These are phyloP conservation scores for Acrocephalus arundinaceus DNA, from an alignment of 2,113 vertebrate species.

Conservation along the genomic window DNA sequence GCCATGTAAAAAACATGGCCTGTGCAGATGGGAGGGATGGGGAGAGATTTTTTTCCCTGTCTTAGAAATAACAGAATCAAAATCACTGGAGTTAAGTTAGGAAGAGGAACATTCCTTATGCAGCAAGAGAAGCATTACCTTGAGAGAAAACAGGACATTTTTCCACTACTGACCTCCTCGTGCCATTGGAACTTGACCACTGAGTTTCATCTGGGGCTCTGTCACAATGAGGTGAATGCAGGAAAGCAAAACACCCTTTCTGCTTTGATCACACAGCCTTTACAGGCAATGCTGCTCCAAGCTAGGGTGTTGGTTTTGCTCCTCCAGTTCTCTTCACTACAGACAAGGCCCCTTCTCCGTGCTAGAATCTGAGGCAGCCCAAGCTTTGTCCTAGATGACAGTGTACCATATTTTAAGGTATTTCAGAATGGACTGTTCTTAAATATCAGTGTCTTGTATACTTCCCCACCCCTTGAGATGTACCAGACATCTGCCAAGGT, in stretches of 20 bases:
- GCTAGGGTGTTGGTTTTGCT: not conserved
- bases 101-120: not conserved
- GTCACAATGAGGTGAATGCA: not conserved
- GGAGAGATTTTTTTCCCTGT: not conserved
- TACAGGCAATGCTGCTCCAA: not conserved
- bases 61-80: not conserved
- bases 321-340: not conserved
- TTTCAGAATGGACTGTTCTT: not conserved
- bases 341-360: not conserved
- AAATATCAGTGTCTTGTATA: not conserved
- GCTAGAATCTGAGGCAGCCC: not conserved
- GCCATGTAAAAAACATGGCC: not conserved
- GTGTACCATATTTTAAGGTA: not conserved
- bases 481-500: not conserved
- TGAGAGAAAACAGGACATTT: not conserved
- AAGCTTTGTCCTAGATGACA: not conserved
- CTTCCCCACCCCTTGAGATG: not conserved
- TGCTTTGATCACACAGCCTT: not conserved
- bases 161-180: not conserved
- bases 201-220: not conserved
- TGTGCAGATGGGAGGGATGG: not conserved
- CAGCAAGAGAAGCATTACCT: not conserved
- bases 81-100: not conserved
- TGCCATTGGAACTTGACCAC: not conserved
- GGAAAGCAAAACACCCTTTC: not conserved